phyloP scores from a whole-genome alignment of 2,888 invertebrate genomes.

The Xylocampa areola region DNA sequence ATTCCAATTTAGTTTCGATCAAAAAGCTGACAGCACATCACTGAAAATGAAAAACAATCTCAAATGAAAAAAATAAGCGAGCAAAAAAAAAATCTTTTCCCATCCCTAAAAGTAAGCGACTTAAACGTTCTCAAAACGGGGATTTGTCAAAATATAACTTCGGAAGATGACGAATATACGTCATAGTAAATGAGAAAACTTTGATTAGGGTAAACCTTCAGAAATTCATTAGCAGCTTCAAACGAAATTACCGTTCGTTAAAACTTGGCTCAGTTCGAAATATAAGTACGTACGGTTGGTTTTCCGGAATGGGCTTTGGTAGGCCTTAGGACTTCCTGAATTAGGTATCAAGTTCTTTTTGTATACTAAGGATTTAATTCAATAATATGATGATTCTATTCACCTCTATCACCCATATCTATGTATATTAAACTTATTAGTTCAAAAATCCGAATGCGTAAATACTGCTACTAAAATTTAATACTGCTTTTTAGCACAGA shows the following conservation, averaged over 20 bases:
- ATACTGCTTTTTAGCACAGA: no score
- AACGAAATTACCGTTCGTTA: constrained; percentile 76
- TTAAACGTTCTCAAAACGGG: constrained; percentile 44
- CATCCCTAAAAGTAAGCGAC: constrained; percentile 24
- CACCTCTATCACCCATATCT: no score
- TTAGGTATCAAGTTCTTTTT: background rate
- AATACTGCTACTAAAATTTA: no score
- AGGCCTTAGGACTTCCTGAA: background rate
- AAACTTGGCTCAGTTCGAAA: constrained; percentile 68
- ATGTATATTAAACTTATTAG: no score
- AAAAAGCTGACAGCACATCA: background rate
- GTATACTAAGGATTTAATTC: no score
- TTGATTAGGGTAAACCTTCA: constrained; percentile 81
- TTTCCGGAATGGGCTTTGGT: constrained; percentile 10
- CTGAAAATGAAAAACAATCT: constrained; percentile 5
- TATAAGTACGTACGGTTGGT: constrained; percentile 47
- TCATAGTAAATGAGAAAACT: constrained; percentile 86
- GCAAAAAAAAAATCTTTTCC: constrained; percentile 8
- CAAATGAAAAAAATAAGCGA: background rate
- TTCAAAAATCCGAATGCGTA: no score
- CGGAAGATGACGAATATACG: constrained; percentile 72
- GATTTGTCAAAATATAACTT: constrained; percentile 56
- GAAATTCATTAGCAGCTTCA: constrained; percentile 83
- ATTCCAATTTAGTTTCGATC: background rate
- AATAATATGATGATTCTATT: no score